Conservation (phyloP, 2,888 invertebrate species). For the Beris morrisii region DNA sequence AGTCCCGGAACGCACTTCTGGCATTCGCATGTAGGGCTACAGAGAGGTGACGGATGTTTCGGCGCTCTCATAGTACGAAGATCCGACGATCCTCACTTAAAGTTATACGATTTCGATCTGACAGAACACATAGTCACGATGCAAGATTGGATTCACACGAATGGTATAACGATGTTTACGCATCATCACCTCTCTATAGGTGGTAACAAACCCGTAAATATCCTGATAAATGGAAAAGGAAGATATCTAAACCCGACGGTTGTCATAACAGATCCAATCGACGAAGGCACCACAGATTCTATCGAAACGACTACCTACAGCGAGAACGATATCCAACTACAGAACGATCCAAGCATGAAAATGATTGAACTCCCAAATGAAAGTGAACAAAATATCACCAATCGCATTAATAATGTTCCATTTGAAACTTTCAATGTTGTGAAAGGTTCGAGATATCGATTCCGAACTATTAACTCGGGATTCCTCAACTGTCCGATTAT, state of each 20-base stretch:
- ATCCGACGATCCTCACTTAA: conserved; percentile 67
- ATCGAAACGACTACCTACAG: conserved; percentile 14
- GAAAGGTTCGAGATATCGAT: conserved; percentile 72
- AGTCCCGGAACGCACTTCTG: conserved; percentile 84
- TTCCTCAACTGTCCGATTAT: conserved; percentile 86
- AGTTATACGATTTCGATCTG: conserved; percentile 74
- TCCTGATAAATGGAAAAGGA: conserved; percentile 82
- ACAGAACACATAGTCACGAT: conserved; percentile 72
- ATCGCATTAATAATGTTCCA: conserved; percentile 35
- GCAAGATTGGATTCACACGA: conserved; percentile 79
- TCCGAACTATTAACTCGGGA: conserved; percentile 81
- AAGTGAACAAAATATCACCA: neutral
- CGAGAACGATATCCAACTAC: neutral
- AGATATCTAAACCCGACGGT: conserved; percentile 50
- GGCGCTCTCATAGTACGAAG: conserved; percentile 76
- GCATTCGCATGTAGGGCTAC: conserved; percentile 81
- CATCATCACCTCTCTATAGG: conserved; percentile 83
- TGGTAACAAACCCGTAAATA: conserved; percentile 78
- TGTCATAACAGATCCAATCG: conserved; percentile 3
- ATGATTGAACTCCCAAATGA: conserved; percentile 3
- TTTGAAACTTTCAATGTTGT: conserved; percentile 49
- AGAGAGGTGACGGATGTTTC: conserved; percentile 82
- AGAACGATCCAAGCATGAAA: neutral
- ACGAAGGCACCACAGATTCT: neutral
- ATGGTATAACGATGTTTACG: conserved; percentile 74